Evolutionary conservation across 2,888 invertebrate genomes (phyloP), one percentile per base, ranked within the genome.

Genomic region (Netelia fuscicornis): DNA sequence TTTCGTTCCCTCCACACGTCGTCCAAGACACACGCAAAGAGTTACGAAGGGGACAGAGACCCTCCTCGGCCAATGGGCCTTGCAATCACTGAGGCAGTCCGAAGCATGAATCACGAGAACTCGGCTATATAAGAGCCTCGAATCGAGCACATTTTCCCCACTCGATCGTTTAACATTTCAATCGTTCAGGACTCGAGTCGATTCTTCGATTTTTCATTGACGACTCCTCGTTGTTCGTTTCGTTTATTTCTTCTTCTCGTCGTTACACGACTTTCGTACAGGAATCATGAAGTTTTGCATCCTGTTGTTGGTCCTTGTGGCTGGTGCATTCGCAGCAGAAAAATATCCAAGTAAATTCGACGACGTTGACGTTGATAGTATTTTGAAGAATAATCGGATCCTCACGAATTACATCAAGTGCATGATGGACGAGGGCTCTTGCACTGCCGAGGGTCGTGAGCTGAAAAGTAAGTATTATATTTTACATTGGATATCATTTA

Each of bases 361-460:
- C 90, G 94, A 95, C 87, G 92, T 96, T 67, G 95, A 96, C 89
- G 94, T 96, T 17, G 96, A 96, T 82, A 94, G 93, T 81, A 95
- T 96, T 86, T 92, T 96, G 62, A 91, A 92, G 74, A 96, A 96
- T 89, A 94, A 94, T 54, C 93, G 96, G 37, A 94, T 96, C 23
- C 93, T 96, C 9, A 94, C 94, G n/a, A 95, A 95, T 91, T 96
- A 96, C 90, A 95, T 96, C 87, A 95, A 95, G 88, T 96, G 96
- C 89, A 91, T 96, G 91, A 93, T 96, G 93, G 96, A 95, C 6
- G 94, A 95, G 87, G 96, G 95, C 10, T 94, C 95, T 1, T 96
- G 96, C 90, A 95, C 95, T 0, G 91, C 95, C 1, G 96, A 96
- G 89, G 96, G 95, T 70, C 94, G 95, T 60, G 95, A 96, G 91